Evolutionary conservation across 2,888 invertebrate species (phyloP).

Genomic region (Nemotelus nigrinus): DNA sequence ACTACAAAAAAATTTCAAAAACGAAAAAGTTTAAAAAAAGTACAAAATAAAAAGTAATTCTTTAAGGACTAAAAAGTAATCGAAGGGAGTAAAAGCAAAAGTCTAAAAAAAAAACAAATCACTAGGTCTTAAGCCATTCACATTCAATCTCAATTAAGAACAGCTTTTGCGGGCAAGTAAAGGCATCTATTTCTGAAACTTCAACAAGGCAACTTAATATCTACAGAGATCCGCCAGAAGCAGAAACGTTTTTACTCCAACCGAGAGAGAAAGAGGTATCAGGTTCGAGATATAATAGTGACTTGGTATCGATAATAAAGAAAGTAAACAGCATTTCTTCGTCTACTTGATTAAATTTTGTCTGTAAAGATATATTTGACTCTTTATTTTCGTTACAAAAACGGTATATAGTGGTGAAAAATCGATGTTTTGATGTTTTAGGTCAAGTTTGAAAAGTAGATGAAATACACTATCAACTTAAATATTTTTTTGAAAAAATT

Average conservation of each 20-base stretch:
- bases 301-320: background rate
- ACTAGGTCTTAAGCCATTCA: slow-evolving; percentile 35
- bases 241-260: background rate
- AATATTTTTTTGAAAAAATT: slow-evolving; percentile 4
- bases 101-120: slow-evolving; percentile 36
- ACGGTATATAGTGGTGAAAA: slow-evolving; percentile 1
- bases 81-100: slow-evolving; percentile 13
- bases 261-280: background rate
- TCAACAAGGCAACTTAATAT: too few relatives aligned
- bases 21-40: slow-evolving; percentile 40
- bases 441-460: slow-evolving; percentile 9
- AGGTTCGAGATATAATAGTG: too few relatives aligned
- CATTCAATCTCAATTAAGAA: slow-evolving; percentile 38
- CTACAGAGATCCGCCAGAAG: background rate
- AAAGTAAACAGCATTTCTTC: slow-evolving; percentile 30
- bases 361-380: background rate
- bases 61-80: slow-evolving; percentile 23
- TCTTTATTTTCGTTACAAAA: background rate
- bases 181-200: background rate
- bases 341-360: slow-evolving; percentile 11
- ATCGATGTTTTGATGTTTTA: slow-evolving; percentile 20
- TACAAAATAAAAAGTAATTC: slow-evolving; percentile 43
- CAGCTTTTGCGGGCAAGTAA: slow-evolving; percentile 23
- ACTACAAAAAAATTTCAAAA: slow-evolving; percentile 41
- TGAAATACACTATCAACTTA: slow-evolving; percentile 6